Evolutionary conservation across 2,113 vertebrate genomes (phyloP).

Genomic region (Falco punctatus): DNA sequence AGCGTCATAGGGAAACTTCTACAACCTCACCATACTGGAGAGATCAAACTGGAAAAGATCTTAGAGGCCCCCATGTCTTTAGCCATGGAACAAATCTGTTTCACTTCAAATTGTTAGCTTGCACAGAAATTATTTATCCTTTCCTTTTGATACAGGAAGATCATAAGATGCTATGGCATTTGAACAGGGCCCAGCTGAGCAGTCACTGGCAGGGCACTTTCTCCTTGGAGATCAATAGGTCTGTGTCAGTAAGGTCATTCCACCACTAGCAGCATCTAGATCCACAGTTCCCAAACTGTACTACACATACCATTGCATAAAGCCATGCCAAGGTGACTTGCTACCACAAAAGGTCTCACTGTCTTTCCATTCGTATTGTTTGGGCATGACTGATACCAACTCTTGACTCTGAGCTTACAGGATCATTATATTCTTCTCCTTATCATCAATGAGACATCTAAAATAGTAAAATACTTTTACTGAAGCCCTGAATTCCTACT

Average conservation of each 20-base stretch:
- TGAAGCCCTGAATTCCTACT: background rate
- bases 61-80: background rate
- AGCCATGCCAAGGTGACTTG: background rate
- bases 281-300: background rate
- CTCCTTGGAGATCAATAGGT: background rate
- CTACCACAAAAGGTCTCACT: background rate
- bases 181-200: background rate
- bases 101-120: background rate
- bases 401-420: background rate
- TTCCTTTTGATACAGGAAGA: background rate
- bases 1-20: background rate
- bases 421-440: background rate
- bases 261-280: background rate
- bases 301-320: background rate
- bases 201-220: background rate
- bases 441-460: background rate
- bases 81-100: background rate
- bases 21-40: background rate
- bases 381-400: background rate
- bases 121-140: background rate
- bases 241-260: background rate
- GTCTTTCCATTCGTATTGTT: background rate
- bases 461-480: background rate
- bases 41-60: background rate
- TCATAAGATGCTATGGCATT: background rate